A percentile compares a stretch with the other conserved stretches of the same genome.
These are phyloP conservation scores for Drosophila lacteicornis DNA, from an alignment of 1,140 invertebrate genomes.

Conservation along the genomic window DNA sequence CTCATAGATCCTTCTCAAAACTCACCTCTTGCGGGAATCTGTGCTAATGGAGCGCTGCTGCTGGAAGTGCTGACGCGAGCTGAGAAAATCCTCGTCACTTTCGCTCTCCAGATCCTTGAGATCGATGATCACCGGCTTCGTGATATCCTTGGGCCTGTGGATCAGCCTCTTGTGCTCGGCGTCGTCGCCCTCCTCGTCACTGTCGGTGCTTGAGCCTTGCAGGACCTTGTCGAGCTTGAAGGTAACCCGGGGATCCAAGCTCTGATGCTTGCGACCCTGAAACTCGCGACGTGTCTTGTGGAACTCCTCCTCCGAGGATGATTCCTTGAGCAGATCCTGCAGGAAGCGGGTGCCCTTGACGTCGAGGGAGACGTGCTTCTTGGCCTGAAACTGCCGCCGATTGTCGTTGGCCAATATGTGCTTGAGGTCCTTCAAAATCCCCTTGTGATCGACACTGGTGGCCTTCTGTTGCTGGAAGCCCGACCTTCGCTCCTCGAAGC, in stretches of 20 bases:
- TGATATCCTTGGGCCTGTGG: conserved; percentile 81
- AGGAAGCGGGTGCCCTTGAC: conserved; percentile 77
- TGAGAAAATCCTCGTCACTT: conserved; percentile 81
- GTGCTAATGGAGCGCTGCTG: conserved; percentile 82
- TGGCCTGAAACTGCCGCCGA: conserved; percentile 80
- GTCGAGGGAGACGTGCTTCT: conserved; percentile 84
- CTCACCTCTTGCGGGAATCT: conserved; percentile 83
- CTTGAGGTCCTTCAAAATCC: conserved; percentile 83
- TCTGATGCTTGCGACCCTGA: conserved; percentile 84
- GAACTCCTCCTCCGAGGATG: conserved; percentile 84
- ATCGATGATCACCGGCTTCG: conserved; percentile 84
- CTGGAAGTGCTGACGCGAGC: conserved; percentile 77
- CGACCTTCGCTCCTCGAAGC: conserved; percentile 77
- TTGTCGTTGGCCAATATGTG: conserved; percentile 79
- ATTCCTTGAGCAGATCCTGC: conserved; percentile 79
- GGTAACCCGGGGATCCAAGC: conserved; percentile 80
- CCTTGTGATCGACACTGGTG: conserved; percentile 82
- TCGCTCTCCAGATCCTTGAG: conserved; percentile 83
- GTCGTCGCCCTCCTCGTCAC: conserved; percentile 81
- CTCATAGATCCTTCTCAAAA: background rate
- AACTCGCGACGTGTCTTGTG: conserved; percentile 80
- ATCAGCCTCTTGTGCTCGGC: conserved; percentile 80
- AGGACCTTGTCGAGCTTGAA: conserved; percentile 83
- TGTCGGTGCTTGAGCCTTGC: conserved; percentile 78
- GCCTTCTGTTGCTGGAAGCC: conserved; percentile 84